phyloP scores from a whole-genome alignment of 2,113 vertebrate species.

The Pangasianodon hypophthalmus region DNA sequence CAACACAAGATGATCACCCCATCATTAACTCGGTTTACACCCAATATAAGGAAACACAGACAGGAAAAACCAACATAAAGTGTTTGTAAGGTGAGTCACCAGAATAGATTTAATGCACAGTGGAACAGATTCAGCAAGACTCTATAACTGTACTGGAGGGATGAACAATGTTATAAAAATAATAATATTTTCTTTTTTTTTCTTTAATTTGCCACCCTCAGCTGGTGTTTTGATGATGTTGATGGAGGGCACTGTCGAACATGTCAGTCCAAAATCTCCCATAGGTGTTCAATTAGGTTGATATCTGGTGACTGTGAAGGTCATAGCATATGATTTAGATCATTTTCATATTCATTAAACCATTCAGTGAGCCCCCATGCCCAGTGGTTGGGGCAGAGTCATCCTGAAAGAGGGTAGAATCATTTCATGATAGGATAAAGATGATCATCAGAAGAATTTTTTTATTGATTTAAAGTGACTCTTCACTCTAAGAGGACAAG shows the following conservation, averaged over 20 bases:
- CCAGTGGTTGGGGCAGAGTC: background rate
- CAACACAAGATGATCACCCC: constrained; percentile 39
- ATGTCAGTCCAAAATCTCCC: constrained; percentile 7
- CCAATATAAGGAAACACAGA: constrained; percentile 51
- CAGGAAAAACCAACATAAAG: background rate
- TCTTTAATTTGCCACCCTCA: background rate
- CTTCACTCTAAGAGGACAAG: background rate
- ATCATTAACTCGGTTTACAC: constrained; percentile 31
- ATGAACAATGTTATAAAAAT: background rate
- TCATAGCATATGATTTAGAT: constrained; percentile 6
- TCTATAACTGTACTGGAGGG: background rate
- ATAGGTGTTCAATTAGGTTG: constrained; percentile 10
- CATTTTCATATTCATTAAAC: background rate
- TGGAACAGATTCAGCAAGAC: background rate
- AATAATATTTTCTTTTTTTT: background rate
- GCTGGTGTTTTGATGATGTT: background rate
- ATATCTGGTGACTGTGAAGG: constrained; percentile 9
- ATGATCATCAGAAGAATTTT: background rate
- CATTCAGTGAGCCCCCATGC: background rate
- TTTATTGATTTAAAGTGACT: background rate
- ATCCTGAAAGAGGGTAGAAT: background rate
- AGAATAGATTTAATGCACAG: background rate
- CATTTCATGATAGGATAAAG: background rate
- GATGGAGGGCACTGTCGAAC: background rate
- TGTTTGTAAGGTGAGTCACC: background rate